Percentiles rank a stretch among this genome's conserved stretches.
phyloP scores from a whole-genome alignment of 2,113 vertebrate genomes.

The Trichomycterus rosablanca region DNA sequence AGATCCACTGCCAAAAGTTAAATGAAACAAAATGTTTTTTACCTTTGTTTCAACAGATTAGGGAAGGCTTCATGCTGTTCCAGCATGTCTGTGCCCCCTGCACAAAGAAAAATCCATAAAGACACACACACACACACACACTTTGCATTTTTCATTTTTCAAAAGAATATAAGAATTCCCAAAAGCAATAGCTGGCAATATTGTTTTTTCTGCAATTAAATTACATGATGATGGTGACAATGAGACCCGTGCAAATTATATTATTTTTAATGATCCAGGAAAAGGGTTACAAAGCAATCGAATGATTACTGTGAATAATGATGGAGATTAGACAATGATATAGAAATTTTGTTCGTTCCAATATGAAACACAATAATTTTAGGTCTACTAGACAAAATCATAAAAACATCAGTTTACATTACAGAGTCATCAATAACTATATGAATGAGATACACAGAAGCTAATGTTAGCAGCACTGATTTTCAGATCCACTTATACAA shows the following conservation, averaged over 20 bases:
- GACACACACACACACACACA: too few species aligned
- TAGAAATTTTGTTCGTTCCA: constrained; percentile 28
- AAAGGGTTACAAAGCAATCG: constrained; percentile 30
- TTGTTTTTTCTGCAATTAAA: constrained; percentile 22
- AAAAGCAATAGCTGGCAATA: constrained; percentile 20
- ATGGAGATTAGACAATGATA: constrained; percentile 33
- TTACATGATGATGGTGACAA: constrained; percentile 32
- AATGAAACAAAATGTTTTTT: too few species aligned
- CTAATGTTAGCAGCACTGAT: background rate
- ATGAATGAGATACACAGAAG: background rate
- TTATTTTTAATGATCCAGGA: constrained; percentile 18
- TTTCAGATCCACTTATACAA: constrained; percentile 15
- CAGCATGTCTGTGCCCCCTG: too few species aligned
- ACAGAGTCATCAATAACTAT: too few species aligned
- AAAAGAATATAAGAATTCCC: background rate
- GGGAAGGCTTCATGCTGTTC: too few species aligned
- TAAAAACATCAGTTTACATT: too few species aligned
- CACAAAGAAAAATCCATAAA: too few species aligned
- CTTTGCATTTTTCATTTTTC: too few species aligned
- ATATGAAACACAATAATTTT: constrained; percentile 18
- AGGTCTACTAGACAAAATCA: too few species aligned
- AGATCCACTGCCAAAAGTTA: too few species aligned
- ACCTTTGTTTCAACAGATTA: too few species aligned
- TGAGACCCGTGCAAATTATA: constrained; percentile 17
- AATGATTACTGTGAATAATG: constrained; percentile 39